These are phyloP conservation scores for Paramormyrops hopkinsi DNA, from an alignment of 2,797 vertebrate genomes.

Conservation along the genomic window DNA sequence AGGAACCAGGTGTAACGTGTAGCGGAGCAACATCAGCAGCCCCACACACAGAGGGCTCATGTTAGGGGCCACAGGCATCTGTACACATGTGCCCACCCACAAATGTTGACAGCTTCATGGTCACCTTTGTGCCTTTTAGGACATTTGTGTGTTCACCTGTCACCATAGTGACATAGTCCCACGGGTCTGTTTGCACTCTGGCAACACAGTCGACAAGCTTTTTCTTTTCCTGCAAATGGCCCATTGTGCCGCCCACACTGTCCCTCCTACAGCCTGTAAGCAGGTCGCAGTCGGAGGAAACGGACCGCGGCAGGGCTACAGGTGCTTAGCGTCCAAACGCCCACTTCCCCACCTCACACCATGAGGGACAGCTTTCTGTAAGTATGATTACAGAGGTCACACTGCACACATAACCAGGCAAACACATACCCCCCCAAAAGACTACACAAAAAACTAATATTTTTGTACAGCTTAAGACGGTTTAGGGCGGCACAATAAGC, in stretches of 20 bases:
- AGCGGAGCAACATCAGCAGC: neutral
- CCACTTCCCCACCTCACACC: neutral
- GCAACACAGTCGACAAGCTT: conserved; percentile 21
- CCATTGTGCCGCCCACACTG: conserved; percentile 14
- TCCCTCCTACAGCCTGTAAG: neutral
- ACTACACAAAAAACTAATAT: neutral
- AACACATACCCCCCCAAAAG: neutral
- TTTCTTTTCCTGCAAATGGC: conserved; percentile 45
- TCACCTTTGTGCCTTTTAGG: neutral
- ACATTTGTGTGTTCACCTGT: conserved; percentile 35
- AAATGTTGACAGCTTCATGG: neutral
- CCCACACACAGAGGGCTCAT: neutral
- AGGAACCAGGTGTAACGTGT: conserved; percentile 20
- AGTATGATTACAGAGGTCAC: neutral
- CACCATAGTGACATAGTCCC: conserved; percentile 10
- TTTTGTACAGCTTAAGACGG: neutral
- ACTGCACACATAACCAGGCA: neutral
- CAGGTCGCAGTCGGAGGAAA: neutral
- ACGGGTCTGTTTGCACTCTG: conserved; percentile 33
- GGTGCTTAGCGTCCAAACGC: neutral
- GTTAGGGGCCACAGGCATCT: neutral
- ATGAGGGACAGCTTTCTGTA: neutral
- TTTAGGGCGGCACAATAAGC: neutral
- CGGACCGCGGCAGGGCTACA: neutral
- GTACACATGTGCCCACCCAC: conserved; percentile 10